Conservation (phyloP, 2,797 vertebrate genomes). For the Acropternis orthonyx region DNA sequence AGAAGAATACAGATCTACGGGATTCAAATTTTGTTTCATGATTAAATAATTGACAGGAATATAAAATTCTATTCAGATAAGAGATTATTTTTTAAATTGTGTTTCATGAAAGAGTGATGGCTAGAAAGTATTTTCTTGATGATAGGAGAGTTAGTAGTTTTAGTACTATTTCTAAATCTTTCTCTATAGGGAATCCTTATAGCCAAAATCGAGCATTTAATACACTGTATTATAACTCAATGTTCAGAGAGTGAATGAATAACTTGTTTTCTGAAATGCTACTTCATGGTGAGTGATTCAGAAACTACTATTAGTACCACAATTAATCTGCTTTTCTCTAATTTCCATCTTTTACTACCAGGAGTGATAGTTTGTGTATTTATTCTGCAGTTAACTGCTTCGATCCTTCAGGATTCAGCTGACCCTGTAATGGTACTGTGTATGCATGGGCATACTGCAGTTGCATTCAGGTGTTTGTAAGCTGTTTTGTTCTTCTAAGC, state of each 20-base stretch:
- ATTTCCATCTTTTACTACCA: neutral
- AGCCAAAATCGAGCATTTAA: neutral
- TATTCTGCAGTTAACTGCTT: neutral
- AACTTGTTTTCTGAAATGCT: neutral
- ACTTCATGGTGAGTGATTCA: neutral
- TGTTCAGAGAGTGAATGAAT: neutral
- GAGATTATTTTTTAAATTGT: neutral
- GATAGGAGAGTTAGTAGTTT: neutral
- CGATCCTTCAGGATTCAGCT: neutral
- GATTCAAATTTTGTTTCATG: neutral
- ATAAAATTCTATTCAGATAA: neutral
- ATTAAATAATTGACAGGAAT: neutral
- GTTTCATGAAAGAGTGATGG: neutral
- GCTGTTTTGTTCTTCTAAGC: neutral
- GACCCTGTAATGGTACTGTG: neutral
- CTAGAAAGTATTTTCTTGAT: neutral
- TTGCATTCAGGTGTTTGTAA: neutral
- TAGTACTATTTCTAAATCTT: neutral
- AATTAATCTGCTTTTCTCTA: neutral
- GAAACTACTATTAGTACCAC: neutral
- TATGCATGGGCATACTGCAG: neutral
- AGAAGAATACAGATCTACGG: neutral
- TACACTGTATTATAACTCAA: neutral
- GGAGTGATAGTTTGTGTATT: neutral
- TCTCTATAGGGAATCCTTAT: neutral